phyloP scores from a whole-genome alignment of 2,797 vertebrate species.

The Sebastolobus altivelis region DNA sequence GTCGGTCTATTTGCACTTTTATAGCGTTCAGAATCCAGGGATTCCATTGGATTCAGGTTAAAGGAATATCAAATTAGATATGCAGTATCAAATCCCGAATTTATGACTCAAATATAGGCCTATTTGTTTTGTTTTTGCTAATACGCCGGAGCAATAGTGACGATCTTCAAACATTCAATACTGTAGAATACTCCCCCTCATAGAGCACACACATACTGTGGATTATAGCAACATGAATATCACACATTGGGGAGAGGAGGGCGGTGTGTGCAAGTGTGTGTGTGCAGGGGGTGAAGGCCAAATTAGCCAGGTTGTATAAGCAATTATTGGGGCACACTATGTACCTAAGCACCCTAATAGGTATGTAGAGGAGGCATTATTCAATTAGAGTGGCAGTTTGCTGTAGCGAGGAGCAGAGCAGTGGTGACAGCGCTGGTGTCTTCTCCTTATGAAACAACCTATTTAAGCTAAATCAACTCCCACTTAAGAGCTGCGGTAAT shows the following conservation, averaged over 20 bases:
- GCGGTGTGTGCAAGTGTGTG: slow-evolving; percentile 24
- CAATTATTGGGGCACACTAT: slow-evolving; percentile 87
- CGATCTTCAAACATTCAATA: slow-evolving; percentile 56
- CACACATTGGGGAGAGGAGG: slow-evolving; percentile 47
- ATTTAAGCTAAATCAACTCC: slow-evolving; percentile 97
- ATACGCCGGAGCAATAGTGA: slow-evolving; percentile 43
- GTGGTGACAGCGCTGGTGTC: slow-evolving; percentile 87
- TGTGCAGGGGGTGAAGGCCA: slow-evolving; percentile 77
- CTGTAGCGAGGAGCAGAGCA: slow-evolving; percentile 85
- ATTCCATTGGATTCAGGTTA: slow-evolving; percentile 72
- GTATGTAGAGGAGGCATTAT: slow-evolving; percentile 89
- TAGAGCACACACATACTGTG: slow-evolving; percentile 22
- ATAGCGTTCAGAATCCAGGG: slow-evolving; percentile 58
- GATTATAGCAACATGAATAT: slow-evolving; percentile 75
- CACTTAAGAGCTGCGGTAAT: slow-evolving; percentile 94
- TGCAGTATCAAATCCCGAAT: slow-evolving; percentile 66
- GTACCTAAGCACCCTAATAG: slow-evolving; percentile 87
- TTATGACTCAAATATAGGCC: slow-evolving; percentile 64
- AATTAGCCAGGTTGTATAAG: slow-evolving; percentile 85
- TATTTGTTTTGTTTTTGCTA: slow-evolving; percentile 71
- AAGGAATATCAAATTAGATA: slow-evolving; percentile 72
- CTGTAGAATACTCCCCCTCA: slow-evolving; percentile 49
- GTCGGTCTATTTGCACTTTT: slow-evolving; percentile 73
- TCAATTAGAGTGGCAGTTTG: slow-evolving; percentile 91
- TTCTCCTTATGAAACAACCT: slow-evolving; percentile 93